A percentile compares a stretch with the other conserved stretches of the same genome.
Conservation (phyloP, 2,888 invertebrate species). For the Fragum fragum region DNA sequence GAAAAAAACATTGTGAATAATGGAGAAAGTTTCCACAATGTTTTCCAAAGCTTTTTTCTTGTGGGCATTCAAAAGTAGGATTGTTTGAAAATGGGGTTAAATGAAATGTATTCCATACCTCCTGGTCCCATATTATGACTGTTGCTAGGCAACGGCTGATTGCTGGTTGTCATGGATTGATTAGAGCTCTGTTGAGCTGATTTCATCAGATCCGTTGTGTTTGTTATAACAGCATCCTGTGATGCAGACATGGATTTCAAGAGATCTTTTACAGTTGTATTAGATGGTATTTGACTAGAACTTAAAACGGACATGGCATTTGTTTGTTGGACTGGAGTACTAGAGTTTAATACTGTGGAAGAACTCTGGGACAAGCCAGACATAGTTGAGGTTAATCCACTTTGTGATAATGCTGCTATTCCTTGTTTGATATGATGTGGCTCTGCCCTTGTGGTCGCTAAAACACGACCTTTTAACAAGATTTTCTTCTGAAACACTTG, state of each 20-base stretch:
- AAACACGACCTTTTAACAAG: conserved; percentile 91
- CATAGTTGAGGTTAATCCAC: conserved; percentile 6
- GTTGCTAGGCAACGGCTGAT: conserved; percentile 17
- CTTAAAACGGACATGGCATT: not conserved
- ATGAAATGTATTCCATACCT: not conserved
- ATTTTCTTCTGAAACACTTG: conserved; percentile 92
- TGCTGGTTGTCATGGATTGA: conserved; percentile 16
- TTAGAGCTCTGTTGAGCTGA: not conserved
- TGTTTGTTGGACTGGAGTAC: not conserved
- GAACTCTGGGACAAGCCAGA: not conserved
- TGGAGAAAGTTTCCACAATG: no score
- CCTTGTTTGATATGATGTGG: conserved; percentile 50
- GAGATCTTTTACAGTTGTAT: conserved; percentile 23
- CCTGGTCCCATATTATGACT: conserved; percentile 20
- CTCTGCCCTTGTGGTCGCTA: conserved; percentile 58
- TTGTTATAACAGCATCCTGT: not conserved
- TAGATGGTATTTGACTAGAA: conserved; percentile 10
- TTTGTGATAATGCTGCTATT: conserved; percentile 33
- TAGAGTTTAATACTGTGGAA: not conserved
- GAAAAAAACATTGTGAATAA: no score
- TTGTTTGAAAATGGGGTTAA: not conserved
- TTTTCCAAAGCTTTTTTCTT: no score
- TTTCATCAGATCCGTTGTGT: not conserved
- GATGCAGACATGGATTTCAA: conserved; percentile 19
- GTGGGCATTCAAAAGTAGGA: no score